Conservation (phyloP, 2,797 vertebrate species). For the Mycteria americana region DNA sequence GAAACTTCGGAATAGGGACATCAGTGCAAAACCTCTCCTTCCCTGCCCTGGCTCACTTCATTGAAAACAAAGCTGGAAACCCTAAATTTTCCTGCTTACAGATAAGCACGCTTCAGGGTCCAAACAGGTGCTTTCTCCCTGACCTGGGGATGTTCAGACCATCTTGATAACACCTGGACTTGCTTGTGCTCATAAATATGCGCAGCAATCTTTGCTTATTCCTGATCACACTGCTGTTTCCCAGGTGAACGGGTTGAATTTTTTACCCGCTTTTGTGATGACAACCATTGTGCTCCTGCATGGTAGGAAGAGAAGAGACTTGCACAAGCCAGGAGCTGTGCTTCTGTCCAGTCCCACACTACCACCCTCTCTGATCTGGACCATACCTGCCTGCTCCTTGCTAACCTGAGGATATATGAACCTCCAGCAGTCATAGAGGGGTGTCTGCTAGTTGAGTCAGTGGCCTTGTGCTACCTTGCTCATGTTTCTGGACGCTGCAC, state of each 20-base stretch:
- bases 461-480: not conserved
- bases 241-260: not conserved
- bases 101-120: not conserved
- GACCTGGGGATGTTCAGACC: not conserved
- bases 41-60: rapidly evolving
- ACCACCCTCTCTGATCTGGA: not conserved
- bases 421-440: not conserved
- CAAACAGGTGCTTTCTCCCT: not conserved
- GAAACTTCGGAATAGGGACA: not conserved
- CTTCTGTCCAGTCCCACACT: not conserved
- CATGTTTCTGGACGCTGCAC: not conserved
- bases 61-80: not conserved
- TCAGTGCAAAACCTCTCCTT: not conserved
- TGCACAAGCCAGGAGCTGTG: not conserved
- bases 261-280: not conserved
- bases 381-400: not conserved
- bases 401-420: not conserved
- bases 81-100: not conserved
- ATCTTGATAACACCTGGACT: not conserved
- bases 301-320: not conserved
- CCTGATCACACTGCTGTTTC: not conserved
- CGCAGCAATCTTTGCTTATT: not conserved
- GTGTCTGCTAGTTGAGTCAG: not conserved
- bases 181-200: not conserved
- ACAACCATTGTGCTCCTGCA: rapidly evolving